Conservation (phyloP, 2,797 vertebrate species). For the Channa striata region DNA sequence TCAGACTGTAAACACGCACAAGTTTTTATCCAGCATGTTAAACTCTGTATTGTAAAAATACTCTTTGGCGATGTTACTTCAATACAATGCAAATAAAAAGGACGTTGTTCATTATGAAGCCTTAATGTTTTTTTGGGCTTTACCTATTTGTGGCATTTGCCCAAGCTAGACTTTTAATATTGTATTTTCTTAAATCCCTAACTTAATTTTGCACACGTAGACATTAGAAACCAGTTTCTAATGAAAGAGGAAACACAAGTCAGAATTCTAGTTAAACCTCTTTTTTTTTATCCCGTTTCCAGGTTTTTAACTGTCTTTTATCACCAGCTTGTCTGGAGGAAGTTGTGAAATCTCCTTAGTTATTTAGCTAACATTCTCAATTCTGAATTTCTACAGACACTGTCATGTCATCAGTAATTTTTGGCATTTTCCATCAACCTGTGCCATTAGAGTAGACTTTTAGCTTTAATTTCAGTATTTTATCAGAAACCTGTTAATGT, state of each 20-base stretch:
- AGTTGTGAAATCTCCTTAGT: too few species aligned
- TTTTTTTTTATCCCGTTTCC: too few species aligned
- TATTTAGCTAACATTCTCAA: not conserved
- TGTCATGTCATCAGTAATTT: not conserved
- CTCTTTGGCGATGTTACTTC: conserved; percentile 20
- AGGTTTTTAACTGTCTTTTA: too few species aligned
- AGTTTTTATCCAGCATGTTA: conserved; percentile 32
- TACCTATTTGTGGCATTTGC: not conserved
- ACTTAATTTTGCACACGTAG: not conserved
- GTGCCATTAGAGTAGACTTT: not conserved
- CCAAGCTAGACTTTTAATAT: not conserved
- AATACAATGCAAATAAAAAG: conserved; percentile 25
- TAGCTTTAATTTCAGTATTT: not conserved
- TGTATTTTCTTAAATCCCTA: not conserved
- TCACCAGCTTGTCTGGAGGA: too few species aligned
- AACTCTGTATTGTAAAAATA: conserved; percentile 25
- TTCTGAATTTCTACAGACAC: too few species aligned
- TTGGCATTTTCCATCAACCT: not conserved
- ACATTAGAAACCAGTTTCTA: not conserved
- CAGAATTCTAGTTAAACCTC: too few species aligned
- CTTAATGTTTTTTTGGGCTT: conserved; percentile 4
- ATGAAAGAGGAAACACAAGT: not conserved
- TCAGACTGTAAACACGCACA: conserved; percentile 68
- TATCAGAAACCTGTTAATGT: not conserved
- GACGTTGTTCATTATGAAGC: conserved; percentile 10